A percentile compares a stretch with the other conserved stretches of the same genome.
These are phyloP conservation scores for Aeoliscus strigatus DNA, from an alignment of 2,797 vertebrate genomes.

Conservation along the genomic window DNA sequence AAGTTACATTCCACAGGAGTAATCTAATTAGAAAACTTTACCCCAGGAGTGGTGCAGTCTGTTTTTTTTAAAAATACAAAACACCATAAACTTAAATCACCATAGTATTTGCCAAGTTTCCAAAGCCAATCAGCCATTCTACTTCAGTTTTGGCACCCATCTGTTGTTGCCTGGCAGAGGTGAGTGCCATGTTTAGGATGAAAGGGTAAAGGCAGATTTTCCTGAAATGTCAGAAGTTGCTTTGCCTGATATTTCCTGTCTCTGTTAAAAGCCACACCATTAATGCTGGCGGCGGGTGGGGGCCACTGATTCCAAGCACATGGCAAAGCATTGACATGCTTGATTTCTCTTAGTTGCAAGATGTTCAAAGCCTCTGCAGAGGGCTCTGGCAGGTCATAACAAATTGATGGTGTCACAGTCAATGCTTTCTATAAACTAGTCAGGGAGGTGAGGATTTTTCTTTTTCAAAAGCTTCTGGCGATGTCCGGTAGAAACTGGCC, in stretches of 20 bases:
- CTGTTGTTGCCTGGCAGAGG: constrained; percentile 43
- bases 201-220: constrained; percentile 62
- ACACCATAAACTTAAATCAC: constrained; percentile 46
- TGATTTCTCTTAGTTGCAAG: constrained; percentile 34
- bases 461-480: constrained; percentile 35
- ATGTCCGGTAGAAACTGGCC: constrained; percentile 20
- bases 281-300: constrained; percentile 41
- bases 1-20: too few relatives aligned
- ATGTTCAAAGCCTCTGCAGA: constrained; percentile 28
- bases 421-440: constrained; percentile 40
- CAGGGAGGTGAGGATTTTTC: constrained; percentile 38
- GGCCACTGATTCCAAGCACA: too few relatives aligned
- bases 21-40: constrained; percentile 22
- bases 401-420: constrained; percentile 50
- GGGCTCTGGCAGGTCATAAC: constrained; percentile 53
- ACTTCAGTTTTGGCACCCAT: constrained; percentile 45
- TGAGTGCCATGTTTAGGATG: constrained; percentile 51
- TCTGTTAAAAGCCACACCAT: constrained; percentile 56
- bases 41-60: constrained; percentile 15
- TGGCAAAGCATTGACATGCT: constrained; percentile 36
- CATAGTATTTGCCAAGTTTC: constrained; percentile 53
- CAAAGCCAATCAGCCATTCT: constrained; percentile 40
- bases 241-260: constrained; percentile 58
- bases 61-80: constrained; percentile 13
- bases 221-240: constrained; percentile 60